Evolutionary conservation across 1,140 invertebrate species (phyloP).

Genomic region (Popillia japonica): DNA sequence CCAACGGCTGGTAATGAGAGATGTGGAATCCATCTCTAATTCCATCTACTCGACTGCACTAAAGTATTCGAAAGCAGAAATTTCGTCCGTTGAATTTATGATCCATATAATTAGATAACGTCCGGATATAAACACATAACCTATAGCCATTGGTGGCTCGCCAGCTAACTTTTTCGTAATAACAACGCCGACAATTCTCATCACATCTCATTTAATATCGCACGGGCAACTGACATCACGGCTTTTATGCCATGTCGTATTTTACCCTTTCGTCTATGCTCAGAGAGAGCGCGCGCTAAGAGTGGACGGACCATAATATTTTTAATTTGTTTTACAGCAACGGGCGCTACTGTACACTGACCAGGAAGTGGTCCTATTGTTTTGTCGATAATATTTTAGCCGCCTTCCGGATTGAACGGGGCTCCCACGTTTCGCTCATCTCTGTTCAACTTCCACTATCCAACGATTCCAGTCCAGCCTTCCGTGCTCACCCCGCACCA

Average conservation of each 20-base stretch:
- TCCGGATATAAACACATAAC: conserved; percentile 38
- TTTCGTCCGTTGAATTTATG: conserved; percentile 21
- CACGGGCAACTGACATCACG: conserved; percentile 29
- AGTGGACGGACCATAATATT: conserved; percentile 30
- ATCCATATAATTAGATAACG: conserved; percentile 39
- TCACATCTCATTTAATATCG: conserved; percentile 39
- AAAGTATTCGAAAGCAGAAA: background rate
- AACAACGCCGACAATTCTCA: conserved; percentile 34
- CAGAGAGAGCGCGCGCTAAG: background rate
- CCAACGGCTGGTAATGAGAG: background rate
- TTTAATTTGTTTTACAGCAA: conserved; percentile 30
- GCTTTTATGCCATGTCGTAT: conserved; percentile 27
- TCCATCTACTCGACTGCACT: background rate
- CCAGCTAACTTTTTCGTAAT: conserved; percentile 30
- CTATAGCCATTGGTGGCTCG: conserved; percentile 20
- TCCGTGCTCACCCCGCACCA: background rate
- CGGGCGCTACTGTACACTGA: conserved; percentile 23
- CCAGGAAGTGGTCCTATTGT: conserved; percentile 31
- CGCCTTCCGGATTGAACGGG: conserved; percentile 31
- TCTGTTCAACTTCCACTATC: conserved; percentile 5
- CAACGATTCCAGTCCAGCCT: too few relatives aligned
- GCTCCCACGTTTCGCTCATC: background rate
- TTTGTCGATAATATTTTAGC: conserved; percentile 35
- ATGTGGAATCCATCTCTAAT: background rate
- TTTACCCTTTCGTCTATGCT: conserved; percentile 20